Base-by-base conservation (phyloP, 2,113 vertebrate genomes). In the Casuarius casuarius region DNA sequence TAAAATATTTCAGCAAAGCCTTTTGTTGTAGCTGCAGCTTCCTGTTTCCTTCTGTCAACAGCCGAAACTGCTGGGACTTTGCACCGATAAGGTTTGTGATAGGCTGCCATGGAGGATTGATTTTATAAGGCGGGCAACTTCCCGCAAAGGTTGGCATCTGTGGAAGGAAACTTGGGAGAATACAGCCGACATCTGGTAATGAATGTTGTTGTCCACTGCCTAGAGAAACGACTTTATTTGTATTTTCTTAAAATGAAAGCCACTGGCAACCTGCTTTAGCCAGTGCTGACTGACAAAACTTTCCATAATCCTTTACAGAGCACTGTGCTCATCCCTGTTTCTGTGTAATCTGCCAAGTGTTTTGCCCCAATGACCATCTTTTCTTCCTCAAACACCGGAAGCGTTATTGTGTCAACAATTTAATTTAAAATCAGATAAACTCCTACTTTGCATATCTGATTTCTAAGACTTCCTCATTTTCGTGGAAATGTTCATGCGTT, bases 81-180 rank as follows among this genome's bases (percentile, higher is more conserved):
- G 23, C 49, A 35, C 1, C 42, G 77, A 9, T 49, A 82, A 42
- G 0, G 2, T 1, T 1, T 12, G 46, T 1, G 8, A 20, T 26
- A 12, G 16, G 2, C 0, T 2, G 31, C 23, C 2, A 3, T 33
- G 44, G 52, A n/a, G 46, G 19, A 26, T 13, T 65, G 1, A 0
- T 31, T 8, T 62, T 40, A 40, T 29, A 62, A 29, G 73, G 38
- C 51, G 56, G 38, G 56, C 68, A 48, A 42, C 26, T 86, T 73
- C 26, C 16, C 17, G 17, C 12, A 29, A 16, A 56, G 54, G 54
- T 11, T 56, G 54, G 54, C 54, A 56, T 58, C 56, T 17, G 29
- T 29, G 7, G 29, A 58, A 58, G 29, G 56, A 58, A 31, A 31
- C 31, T 18, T 17, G 56, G 56, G 56, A 31, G 56, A 29, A 58